Conservation (phyloP, 1,140 invertebrate genomes). For the Eriocheir sinensis region DNA sequence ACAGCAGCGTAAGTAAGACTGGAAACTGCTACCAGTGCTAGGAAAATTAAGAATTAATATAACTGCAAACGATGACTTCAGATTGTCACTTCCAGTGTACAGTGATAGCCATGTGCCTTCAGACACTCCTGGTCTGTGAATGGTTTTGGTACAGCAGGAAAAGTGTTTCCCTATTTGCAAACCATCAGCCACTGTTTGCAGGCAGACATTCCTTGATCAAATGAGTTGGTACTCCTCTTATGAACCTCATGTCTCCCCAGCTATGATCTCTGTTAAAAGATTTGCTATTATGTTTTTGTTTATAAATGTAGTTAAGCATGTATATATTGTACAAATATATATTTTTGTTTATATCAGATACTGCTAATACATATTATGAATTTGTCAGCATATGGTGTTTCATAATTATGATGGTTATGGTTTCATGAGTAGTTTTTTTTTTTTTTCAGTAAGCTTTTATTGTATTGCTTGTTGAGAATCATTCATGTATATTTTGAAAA, state of each 20-base stretch:
- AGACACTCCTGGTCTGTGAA: background rate
- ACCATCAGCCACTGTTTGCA: background rate
- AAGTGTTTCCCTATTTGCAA: background rate
- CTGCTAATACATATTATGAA: background rate
- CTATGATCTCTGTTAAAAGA: background rate
- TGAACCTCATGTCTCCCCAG: background rate
- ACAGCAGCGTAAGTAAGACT: conserved; percentile 27
- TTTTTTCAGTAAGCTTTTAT: too few relatives aligned
- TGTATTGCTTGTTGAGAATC: too few relatives aligned
- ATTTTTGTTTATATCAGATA: background rate
- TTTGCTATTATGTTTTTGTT: background rate
- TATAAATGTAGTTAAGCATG: background rate
- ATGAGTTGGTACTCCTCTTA: background rate
- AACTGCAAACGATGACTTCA: too few relatives aligned
- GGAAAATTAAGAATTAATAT: too few relatives aligned
- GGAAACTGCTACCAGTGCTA: too few relatives aligned
- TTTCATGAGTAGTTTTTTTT: too few relatives aligned
- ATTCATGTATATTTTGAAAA: too few relatives aligned
- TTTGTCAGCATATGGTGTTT: too few relatives aligned
- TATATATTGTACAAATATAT: background rate
- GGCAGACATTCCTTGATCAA: background rate
- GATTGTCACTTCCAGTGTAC: background rate
- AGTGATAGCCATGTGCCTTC: background rate
- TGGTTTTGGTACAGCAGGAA: background rate
- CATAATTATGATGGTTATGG: too few relatives aligned